Conservation (phyloP, 1,140 invertebrate species). For the Triops longicaudatus region DNA sequence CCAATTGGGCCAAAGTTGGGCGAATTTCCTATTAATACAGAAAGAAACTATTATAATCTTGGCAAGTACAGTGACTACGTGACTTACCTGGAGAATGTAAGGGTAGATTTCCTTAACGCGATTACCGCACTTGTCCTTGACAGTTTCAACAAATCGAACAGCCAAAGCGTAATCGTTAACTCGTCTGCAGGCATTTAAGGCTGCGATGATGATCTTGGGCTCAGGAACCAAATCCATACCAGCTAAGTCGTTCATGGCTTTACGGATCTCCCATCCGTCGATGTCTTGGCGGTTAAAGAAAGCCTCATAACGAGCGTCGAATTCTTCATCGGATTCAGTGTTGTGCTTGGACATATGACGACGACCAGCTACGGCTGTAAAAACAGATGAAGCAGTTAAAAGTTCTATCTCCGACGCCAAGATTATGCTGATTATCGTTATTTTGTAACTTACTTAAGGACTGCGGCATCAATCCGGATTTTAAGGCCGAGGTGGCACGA, state of each 20-base stretch:
- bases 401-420: background rate
- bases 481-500: background rate
- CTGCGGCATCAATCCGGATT: background rate
- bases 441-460: background rate
- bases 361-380: slow-evolving; percentile 15
- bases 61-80: background rate
- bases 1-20: slow-evolving; percentile 86
- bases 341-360: slow-evolving; percentile 29
- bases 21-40: slow-evolving; percentile 63
- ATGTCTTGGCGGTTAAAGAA: slow-evolving; percentile 85
- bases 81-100: slow-evolving; percentile 59
- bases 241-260: slow-evolving; percentile 55
- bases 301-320: slow-evolving; percentile 65
- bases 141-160: slow-evolving; percentile 81
- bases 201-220: slow-evolving; percentile 83
- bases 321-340: slow-evolving; percentile 52
- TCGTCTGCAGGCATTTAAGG: slow-evolving; percentile 81
- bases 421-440: background rate
- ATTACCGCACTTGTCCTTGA: slow-evolving; percentile 82
- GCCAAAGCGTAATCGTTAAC: slow-evolving; percentile 90
- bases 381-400: background rate
- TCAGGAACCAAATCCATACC: slow-evolving; percentile 92
- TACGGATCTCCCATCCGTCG: slow-evolving; percentile 92
- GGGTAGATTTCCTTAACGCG: slow-evolving; percentile 75
- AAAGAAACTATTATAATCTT: slow-evolving; percentile 17